phyloP scores from a whole-genome alignment of 2,797 vertebrate species.

The Gallinago nigripennis region DNA sequence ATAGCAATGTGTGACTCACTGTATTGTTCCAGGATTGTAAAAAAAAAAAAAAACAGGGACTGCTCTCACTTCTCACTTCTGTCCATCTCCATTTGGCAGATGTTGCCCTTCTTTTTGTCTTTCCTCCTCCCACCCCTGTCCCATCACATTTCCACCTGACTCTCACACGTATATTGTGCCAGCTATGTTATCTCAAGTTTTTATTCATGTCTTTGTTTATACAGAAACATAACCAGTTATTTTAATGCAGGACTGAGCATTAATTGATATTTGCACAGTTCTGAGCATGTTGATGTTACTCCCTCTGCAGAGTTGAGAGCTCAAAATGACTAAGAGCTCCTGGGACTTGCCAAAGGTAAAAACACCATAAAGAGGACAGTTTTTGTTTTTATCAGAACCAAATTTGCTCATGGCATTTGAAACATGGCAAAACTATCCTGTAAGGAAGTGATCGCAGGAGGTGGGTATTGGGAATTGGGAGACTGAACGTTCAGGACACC shows the following conservation, averaged over 20 bases:
- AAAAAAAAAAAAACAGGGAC: background rate
- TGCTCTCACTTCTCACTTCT: background rate
- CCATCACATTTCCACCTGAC: slow-evolving; percentile 3
- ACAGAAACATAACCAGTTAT: background rate
- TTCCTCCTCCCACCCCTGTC: background rate
- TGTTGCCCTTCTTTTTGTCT: background rate
- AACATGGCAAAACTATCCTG: background rate
- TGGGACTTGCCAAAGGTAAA: background rate
- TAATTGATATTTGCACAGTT: slow-evolving; percentile 18
- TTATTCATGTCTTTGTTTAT: slow-evolving; percentile 31
- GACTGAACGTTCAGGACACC: background rate
- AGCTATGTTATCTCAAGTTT: background rate
- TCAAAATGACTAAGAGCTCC: background rate
- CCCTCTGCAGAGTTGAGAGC: background rate
- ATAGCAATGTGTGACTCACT: slow-evolving; percentile 34
- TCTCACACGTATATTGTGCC: background rate
- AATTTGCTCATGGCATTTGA: background rate
- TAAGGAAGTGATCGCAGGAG: background rate
- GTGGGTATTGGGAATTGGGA: background rate
- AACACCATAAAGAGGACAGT: background rate
- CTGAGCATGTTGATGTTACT: background rate
- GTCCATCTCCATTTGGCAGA: background rate
- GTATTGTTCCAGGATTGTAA: slow-evolving; percentile 20
- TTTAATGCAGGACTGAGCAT: background rate
- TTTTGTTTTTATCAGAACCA: background rate